These are phyloP conservation scores for Coelopa frigida DNA, from an alignment of 1,140 invertebrate species.

Conservation along the genomic window DNA sequence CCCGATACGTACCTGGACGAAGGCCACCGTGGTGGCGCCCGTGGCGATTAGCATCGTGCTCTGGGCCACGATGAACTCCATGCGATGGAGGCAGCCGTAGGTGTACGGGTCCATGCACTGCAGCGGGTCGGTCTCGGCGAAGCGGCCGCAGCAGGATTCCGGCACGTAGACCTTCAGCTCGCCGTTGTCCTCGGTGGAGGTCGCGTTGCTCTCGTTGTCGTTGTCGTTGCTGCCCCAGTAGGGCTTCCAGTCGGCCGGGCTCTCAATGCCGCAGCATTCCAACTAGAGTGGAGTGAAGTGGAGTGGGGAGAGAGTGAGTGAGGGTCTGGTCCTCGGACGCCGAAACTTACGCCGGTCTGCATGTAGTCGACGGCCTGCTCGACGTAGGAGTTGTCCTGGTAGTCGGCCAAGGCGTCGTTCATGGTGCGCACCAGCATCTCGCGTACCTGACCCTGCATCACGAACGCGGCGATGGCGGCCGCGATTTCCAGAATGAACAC, in stretches of 20 bases:
- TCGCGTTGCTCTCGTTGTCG: slow-evolving; percentile 4
- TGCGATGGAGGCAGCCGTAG: slow-evolving; percentile 58
- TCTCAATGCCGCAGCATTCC: slow-evolving; percentile 65
- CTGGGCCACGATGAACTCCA: slow-evolving; percentile 60
- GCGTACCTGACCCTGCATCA: slow-evolving; percentile 56
- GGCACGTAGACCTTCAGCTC: slow-evolving; percentile 50
- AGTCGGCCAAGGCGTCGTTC: slow-evolving; percentile 50
- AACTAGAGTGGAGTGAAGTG: slow-evolving; percentile 50
- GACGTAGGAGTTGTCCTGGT: slow-evolving; percentile 48
- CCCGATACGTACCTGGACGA: slow-evolving; percentile 58
- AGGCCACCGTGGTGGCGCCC: slow-evolving; percentile 70
- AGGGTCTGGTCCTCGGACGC: background rate
- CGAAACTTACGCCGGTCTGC: slow-evolving; percentile 54
- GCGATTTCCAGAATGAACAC: slow-evolving; percentile 76
- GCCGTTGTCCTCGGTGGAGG: slow-evolving; percentile 21
- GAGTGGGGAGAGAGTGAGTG: background rate
- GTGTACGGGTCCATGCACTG: slow-evolving; percentile 43
- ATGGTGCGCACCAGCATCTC: slow-evolving; percentile 53
- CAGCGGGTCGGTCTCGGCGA: slow-evolving; percentile 21
- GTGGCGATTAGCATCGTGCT: slow-evolving; percentile 70
- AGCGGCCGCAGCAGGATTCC: slow-evolving; percentile 50
- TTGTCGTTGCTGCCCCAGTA: slow-evolving; percentile 30
- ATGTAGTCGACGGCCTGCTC: slow-evolving; percentile 55
- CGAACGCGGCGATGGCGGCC: slow-evolving; percentile 72
- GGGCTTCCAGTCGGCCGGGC: slow-evolving; percentile 56